Conservation (phyloP, 2,888 invertebrate species). For the Drosophila birchii region DNA sequence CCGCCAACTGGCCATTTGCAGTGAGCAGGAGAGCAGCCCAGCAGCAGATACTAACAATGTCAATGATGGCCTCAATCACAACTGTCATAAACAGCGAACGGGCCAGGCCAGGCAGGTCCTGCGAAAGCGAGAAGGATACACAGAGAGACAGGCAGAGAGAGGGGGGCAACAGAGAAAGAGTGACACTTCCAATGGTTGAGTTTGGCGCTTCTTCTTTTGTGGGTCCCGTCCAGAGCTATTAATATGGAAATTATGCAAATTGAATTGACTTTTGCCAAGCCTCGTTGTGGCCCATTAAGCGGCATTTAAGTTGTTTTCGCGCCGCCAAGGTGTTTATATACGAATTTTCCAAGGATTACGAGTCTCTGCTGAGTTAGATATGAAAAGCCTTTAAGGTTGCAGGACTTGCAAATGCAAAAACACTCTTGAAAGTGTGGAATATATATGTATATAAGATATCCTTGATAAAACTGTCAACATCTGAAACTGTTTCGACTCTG, state of each 20-base stretch:
- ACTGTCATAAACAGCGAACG: constrained; percentile 67
- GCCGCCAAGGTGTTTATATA: constrained; percentile 36
- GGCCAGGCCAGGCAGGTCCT: constrained; percentile 19
- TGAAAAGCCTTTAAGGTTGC: constrained; percentile 6
- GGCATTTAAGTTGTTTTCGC: constrained; percentile 39
- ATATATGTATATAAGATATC: background rate
- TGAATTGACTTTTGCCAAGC: constrained; percentile 57
- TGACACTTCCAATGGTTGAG: constrained; percentile 21
- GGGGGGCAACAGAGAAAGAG: constrained; percentile 7
- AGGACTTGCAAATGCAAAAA: background rate
- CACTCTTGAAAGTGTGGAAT: background rate
- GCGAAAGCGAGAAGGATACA: constrained; percentile 5
- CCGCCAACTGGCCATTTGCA: constrained; percentile 56
- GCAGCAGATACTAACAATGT: constrained; percentile 40
- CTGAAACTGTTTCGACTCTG: too few relatives aligned
- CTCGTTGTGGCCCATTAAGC: constrained; percentile 31
- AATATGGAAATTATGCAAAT: constrained; percentile 68
- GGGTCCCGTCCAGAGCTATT: constrained; percentile 47
- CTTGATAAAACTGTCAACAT: background rate
- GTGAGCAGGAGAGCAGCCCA: constrained; percentile 9
- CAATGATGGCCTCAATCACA: constrained; percentile 76
- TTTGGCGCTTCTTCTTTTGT: constrained; percentile 25
- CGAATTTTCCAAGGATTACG: constrained; percentile 17
- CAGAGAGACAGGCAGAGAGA: background rate
- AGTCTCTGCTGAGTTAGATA: constrained; percentile 1